phyloP scores from a whole-genome alignment of 2,888 invertebrate species.

The Leucophenga montana region DNA sequence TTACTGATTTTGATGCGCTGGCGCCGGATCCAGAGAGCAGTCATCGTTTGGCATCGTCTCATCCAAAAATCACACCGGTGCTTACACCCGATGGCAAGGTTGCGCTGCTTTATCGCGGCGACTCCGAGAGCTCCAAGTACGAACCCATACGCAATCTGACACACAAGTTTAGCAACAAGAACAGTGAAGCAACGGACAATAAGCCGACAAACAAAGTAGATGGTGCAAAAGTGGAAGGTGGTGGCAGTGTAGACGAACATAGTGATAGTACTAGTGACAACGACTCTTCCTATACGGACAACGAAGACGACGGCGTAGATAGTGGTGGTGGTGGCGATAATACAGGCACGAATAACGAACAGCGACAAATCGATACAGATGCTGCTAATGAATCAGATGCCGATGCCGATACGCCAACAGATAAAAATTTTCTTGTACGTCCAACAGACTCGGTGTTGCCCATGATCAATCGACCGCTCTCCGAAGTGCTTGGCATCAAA shows the following conservation, averaged over 20 bases:
- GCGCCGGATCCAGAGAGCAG: constrained; percentile 72
- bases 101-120: constrained; percentile 74
- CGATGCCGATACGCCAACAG: constrained; percentile 35
- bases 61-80: constrained; percentile 74
- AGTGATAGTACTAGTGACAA: constrained; percentile 47
- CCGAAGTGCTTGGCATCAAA: constrained; percentile 73
- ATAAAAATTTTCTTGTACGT: constrained; percentile 62
- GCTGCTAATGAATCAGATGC: neutral
- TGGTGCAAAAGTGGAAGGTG: constrained; percentile 40
- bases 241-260: constrained; percentile 34
- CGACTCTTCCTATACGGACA: constrained; percentile 58
- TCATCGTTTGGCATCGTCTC: constrained; percentile 72
- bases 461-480: constrained; percentile 73
- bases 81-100: constrained; percentile 74
- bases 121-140: constrained; percentile 73
- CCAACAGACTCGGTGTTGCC: constrained; percentile 70
- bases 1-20: constrained; percentile 71
- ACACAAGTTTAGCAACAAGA: constrained; percentile 65
- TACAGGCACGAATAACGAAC: constrained; percentile 38
- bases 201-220: constrained; percentile 49
- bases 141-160: constrained; percentile 73
- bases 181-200: constrained; percentile 34
- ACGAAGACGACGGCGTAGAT: constrained; percentile 55
- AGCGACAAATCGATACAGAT: constrained; percentile 35
- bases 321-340: constrained; percentile 44